phyloP scores from a whole-genome alignment of 53 echinoderm and acorn worm genomes.

The Echinarachnius parma region DNA sequence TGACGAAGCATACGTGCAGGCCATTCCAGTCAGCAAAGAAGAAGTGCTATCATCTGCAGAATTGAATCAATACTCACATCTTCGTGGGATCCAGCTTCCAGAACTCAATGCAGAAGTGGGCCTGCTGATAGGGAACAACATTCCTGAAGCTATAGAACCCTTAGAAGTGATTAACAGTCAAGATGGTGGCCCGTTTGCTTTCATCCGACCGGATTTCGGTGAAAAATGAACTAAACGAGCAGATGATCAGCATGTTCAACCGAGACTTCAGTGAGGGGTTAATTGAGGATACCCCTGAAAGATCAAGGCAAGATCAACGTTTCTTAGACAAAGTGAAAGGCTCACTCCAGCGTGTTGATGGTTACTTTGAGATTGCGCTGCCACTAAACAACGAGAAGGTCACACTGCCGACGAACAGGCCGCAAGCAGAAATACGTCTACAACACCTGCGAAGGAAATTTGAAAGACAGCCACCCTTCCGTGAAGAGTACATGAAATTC shows the following conservation, averaged over 20 bases:
- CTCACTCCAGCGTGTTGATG: no score
- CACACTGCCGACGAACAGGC: neutral
- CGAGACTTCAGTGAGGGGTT: no score
- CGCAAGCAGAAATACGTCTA: neutral
- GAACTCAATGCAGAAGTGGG: neutral
- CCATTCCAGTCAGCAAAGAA: slow-evolving; percentile 1
- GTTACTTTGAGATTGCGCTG: no score
- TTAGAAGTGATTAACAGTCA: slow-evolving; percentile 4
- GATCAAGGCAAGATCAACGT: no score
- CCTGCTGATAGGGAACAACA: slow-evolving; percentile 6
- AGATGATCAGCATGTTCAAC: no score
- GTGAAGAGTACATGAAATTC: no score
- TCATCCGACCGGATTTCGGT: no score
- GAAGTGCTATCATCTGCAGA: neutral
- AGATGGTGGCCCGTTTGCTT: slow-evolving; percentile 6
- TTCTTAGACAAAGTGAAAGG: no score
- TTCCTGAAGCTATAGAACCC: neutral
- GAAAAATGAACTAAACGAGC: no score
- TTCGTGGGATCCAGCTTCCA: neutral
- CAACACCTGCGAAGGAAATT: neutral
- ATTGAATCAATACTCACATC: neutral
- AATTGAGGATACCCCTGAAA: no score
- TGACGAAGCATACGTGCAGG: slow-evolving; percentile 30
- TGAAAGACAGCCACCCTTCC: neutral
- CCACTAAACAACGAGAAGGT: neutral